phyloP scores from a whole-genome alignment of 2,888 invertebrate species.

The Leptopilina myrica region DNA sequence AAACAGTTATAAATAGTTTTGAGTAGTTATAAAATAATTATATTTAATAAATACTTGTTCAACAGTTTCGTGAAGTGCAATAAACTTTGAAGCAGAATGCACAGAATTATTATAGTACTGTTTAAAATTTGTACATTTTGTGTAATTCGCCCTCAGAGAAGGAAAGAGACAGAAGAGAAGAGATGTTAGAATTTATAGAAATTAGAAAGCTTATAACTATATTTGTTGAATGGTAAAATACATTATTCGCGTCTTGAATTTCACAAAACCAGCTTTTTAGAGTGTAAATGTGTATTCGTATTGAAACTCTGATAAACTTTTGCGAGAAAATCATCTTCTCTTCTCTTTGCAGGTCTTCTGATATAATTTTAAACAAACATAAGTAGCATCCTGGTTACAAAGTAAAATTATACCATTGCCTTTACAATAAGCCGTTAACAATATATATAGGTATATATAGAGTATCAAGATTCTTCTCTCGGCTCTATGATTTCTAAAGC shows the following conservation, averaged over 20 bases:
- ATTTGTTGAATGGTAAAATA: conserved; percentile 13
- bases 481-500: conserved; percentile 63
- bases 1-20: too few relatives aligned
- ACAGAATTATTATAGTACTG: too few relatives aligned
- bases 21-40: too few relatives aligned
- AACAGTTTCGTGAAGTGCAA: too few relatives aligned
- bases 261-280: conserved; percentile 2
- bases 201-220: neutral
- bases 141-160: too few relatives aligned
- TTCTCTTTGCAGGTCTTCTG: neutral
- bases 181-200: neutral
- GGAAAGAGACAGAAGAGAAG: too few relatives aligned
- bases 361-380: neutral
- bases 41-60: too few relatives aligned
- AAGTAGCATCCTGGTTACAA: neutral
- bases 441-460: conserved; percentile 17
- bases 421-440: conserved; percentile 50
- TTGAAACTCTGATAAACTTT: neutral
- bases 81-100: too few relatives aligned
- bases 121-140: too few relatives aligned
- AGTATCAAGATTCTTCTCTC: conserved; percentile 63
- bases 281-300: neutral
- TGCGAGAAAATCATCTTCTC: neutral
- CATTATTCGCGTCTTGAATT: neutral
- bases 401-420: conserved; percentile 30